These are phyloP conservation scores for Hylyphantes graminicola DNA, from an alignment of 1,140 invertebrate genomes.

Conservation along the genomic window DNA sequence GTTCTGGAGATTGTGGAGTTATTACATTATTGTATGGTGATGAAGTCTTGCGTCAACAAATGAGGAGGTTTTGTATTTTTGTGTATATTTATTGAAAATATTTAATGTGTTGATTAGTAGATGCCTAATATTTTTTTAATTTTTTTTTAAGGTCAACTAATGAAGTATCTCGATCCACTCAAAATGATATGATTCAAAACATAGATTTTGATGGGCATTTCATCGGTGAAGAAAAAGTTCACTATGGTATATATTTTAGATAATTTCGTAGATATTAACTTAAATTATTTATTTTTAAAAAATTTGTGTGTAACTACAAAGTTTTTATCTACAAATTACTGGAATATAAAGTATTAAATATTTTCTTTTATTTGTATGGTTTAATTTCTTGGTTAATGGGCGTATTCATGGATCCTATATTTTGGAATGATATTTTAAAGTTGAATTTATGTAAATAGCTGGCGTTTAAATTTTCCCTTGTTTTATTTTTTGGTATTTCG, in stretches of 20 bases:
- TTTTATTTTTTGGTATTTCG: too few relatives aligned
- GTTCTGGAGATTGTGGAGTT: neutral
- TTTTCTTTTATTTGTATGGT: too few relatives aligned
- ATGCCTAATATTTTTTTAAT: neutral
- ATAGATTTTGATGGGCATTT: slow-evolving; percentile 17
- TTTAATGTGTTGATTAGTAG: neutral
- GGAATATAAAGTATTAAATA: too few relatives aligned
- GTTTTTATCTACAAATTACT: too few relatives aligned
- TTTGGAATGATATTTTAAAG: too few relatives aligned
- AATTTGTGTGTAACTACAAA: too few relatives aligned
- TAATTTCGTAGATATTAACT: too few relatives aligned
- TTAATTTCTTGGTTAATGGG: too few relatives aligned
- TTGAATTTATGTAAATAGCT: too few relatives aligned
- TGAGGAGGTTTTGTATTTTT: slow-evolving; percentile 3
- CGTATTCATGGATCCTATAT: too few relatives aligned
- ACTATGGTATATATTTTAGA: neutral
- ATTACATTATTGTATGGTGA: slow-evolving; percentile 22
- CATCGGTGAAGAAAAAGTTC: slow-evolving; percentile 20
- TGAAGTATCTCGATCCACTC: neutral
- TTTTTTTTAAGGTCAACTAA: neutral
- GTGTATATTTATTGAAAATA: neutral
- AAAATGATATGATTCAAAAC: neutral
- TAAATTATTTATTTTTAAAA: too few relatives aligned
- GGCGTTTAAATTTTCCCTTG: too few relatives aligned
- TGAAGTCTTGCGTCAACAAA: slow-evolving; percentile 7